Percentiles rank a stretch among this genome's conserved stretches.
These are phyloP conservation scores for Pelobates cultripes DNA, from an alignment of 2,797 vertebrate species.

Conservation along the genomic window DNA sequence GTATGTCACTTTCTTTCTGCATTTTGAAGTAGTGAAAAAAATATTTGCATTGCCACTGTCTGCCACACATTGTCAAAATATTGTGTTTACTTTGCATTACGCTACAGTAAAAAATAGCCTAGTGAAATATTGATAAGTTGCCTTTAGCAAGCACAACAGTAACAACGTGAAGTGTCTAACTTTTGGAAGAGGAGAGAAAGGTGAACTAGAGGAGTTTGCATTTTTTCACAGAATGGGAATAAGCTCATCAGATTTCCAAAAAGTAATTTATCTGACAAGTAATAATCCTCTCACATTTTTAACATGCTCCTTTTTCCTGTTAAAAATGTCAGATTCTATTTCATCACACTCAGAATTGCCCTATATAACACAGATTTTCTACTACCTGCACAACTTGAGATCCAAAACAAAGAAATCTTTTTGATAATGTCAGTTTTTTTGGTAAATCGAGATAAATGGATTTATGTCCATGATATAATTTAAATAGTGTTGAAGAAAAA, in stretches of 20 bases:
- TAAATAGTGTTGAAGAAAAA: too few relatives aligned
- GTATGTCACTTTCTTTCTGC: not conserved
- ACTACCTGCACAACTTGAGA: too few relatives aligned
- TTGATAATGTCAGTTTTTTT: too few relatives aligned
- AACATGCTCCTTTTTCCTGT: too few relatives aligned
- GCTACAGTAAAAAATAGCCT: constrained; percentile 33
- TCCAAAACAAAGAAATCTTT: too few relatives aligned
- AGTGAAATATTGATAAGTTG: constrained; percentile 43
- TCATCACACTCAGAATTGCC: too few relatives aligned
- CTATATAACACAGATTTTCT: too few relatives aligned
- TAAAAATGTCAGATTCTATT: too few relatives aligned
- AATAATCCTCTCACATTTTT: not conserved
- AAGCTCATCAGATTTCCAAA: not conserved
- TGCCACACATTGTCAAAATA: constrained; percentile 18
- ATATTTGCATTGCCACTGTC: constrained; percentile 14
- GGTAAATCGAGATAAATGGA: too few relatives aligned
- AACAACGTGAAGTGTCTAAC: constrained; percentile 33
- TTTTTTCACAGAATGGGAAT: not conserved
- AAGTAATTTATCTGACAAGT: too few relatives aligned
- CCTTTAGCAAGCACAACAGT: constrained; percentile 20
- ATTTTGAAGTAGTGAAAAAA: not conserved
- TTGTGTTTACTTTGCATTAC: constrained; percentile 32
- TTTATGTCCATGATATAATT: too few relatives aligned
- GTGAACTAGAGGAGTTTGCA: constrained; percentile 2
- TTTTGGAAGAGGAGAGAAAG: constrained; percentile 11